A percentile compares a stretch with the other conserved stretches of the same genome.
These are phyloP conservation scores for Drosophila teissieri DNA, from an alignment of 1,140 invertebrate genomes.

Conservation along the genomic window DNA sequence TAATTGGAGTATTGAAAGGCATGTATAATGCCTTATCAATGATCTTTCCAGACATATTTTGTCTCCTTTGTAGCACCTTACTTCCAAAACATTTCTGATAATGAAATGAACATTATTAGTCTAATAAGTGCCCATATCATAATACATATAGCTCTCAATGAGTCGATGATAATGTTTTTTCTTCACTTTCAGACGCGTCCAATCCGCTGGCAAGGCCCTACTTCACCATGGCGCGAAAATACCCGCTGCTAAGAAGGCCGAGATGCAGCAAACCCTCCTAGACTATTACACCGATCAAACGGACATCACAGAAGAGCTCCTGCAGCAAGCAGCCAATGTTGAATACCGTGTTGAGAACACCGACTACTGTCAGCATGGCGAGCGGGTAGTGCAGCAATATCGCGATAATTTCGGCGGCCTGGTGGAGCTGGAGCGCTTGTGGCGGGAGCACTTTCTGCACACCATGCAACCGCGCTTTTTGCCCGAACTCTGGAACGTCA, in stretches of 20 bases:
- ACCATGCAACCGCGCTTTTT: constrained; percentile 90
- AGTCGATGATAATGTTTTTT: background rate
- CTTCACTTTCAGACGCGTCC: constrained; percentile 85
- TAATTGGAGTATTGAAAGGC: too few species aligned
- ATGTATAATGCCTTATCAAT: background rate
- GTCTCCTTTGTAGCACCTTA: background rate
- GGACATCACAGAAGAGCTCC: constrained; percentile 85
- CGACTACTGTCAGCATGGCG: constrained; percentile 88
- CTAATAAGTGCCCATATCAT: too few species aligned
- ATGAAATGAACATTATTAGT: too few species aligned
- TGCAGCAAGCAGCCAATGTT: constrained; percentile 84
- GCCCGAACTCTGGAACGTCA: constrained; percentile 91
- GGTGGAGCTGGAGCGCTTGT: constrained; percentile 89
- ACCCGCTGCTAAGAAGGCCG: constrained; percentile 85
- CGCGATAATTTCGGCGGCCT: constrained; percentile 87
- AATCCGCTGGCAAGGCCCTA: constrained; percentile 89
- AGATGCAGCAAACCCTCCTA: constrained; percentile 85
- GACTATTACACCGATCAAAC: constrained; percentile 84
- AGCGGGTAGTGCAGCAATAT: constrained; percentile 89
- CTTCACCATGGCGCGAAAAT: constrained; percentile 85
- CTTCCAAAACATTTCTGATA: too few species aligned
- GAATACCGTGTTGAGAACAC: constrained; percentile 85
- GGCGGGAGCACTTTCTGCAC: constrained; percentile 91
- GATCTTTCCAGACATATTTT: background rate
- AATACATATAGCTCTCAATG: too few species aligned